Evolutionary conservation across 2,797 vertebrate genomes (phyloP), one percentile per base, ranked within the genome.

Genomic region (Taenioides sp.): DNA sequence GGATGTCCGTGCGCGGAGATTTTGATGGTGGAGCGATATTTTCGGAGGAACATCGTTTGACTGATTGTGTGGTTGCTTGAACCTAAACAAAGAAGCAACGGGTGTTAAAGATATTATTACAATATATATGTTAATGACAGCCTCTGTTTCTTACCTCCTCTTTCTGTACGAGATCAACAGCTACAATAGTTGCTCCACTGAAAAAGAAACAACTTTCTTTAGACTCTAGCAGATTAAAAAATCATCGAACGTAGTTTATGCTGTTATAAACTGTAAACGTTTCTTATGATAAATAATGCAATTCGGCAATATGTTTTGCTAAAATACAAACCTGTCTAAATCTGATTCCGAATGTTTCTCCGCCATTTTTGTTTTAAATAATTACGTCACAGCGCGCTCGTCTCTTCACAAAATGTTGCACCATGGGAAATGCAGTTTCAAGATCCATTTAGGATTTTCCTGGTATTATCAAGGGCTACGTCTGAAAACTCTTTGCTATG

Each of bases 291-390:
- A 28, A 28, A 20, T 5, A 11, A 62, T n/a, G 2, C 14, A 1
- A 9, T 7, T 7, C n/a, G 67, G 66, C 0, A 1, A 17, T 58
- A 34, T 9, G 25, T 12, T 59, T 60, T 27, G 5, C 54, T 20
- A 57, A 17, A 5, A 71, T 25, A 88, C 86, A 47, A 72, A 93
- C 91, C 84, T 2, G 1, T 78, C 27, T 12, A 47, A 40, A 6
- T 11, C 77, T 27, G 31, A 54, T 70, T 74, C 65, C 1, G 34
- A 49, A 37, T 77, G 57, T 70, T 70, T 76, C 70, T 92, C 93
- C 93, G 93, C 94, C 94, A 95, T 95, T 92, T 93, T 90, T 75
- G 65, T 87, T 94, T 92, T 82, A 90, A 93, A 93, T 79, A 50
- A 71, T 82, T 37, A 69, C 22, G 23, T 57, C 58, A 11, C 40